Evolutionary conservation across 2,888 invertebrate genomes (phyloP), one percentile per base, ranked within the genome.

Genomic region (Steromphala cineraria): DNA sequence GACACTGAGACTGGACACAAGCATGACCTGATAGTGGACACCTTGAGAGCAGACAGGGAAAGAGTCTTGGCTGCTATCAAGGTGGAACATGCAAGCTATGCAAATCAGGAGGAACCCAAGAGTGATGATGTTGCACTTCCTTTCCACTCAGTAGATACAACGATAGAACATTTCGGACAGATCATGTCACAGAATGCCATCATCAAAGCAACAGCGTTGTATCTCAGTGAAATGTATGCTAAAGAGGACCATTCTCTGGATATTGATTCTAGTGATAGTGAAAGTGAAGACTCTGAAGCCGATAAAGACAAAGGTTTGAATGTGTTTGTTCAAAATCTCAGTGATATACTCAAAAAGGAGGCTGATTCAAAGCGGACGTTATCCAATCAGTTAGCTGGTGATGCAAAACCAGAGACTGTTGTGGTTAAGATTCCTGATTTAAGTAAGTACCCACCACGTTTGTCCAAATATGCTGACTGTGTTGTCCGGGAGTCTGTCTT

Each of bases 401-500:
- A 67, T 53, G 28, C 28, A n/a, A n/a, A 8, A 24, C 28, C 19
- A 46, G 40, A 21, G 15, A 53, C 55, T 28, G 28, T 79, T 13
- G 80, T 83, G 10, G 80, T 87, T 40, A 83, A 83, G 17, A 83
- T 90, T 21, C 88, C 90, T 56, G 86, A 87, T 75, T 82, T 89
- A 31, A 85, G 86, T 74, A 81, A 82, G 0, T 87, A 87, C 76
- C 85, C 87, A n/a, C 82, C 86, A 56, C 86, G 86, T 28, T 82
- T 89, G 77, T 83, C 86, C 53, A 83, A 84, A 10, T 87, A 90
- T 86, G 87, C 90, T 80, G 96, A 96, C 86, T 95, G 95, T 79
- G 95, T 96, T 53, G 95, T 96, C 24, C 95, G 96, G 46, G 96
- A 96, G 89, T 96, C 96, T 5, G 96, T 96, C 95, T 95, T 95